A percentile compares a stretch with the other conserved stretches of the same genome.
phyloP scores from a whole-genome alignment of 2,888 invertebrate genomes.

The Cephus rjabovi region DNA sequence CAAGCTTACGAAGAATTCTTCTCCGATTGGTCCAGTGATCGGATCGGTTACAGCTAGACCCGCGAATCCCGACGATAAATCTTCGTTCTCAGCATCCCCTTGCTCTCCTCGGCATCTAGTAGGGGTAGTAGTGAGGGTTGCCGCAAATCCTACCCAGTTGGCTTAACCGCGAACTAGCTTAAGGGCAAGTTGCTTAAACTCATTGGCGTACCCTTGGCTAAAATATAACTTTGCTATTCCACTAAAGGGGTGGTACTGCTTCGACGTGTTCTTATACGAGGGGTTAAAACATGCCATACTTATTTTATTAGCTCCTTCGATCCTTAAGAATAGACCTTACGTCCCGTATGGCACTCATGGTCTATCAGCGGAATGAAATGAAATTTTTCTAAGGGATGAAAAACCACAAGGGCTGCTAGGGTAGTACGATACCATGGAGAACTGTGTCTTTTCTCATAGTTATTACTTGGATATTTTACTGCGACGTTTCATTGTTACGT shows the following conservation, averaged over 20 bases:
- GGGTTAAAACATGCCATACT: neutral
- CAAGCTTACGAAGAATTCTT: neutral
- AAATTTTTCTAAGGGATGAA: neutral
- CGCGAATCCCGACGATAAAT: neutral
- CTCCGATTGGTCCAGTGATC: neutral
- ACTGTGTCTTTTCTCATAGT: neutral
- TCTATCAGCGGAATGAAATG: neutral
- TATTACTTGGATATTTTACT: neutral
- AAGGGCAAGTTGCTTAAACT: neutral
- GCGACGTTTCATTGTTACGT: neutral
- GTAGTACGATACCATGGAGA: neutral
- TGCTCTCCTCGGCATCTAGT: neutral
- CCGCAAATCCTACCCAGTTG: neutral
- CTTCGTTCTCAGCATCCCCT: neutral
- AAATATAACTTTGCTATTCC: neutral
- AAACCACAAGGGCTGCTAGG: neutral
- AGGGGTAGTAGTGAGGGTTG: neutral
- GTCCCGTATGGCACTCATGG: neutral
- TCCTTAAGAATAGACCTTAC: neutral
- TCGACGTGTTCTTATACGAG: neutral
- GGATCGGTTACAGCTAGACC: neutral
- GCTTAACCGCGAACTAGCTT: slow-evolving; percentile 2
- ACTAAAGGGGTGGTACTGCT: neutral
- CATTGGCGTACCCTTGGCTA: neutral
- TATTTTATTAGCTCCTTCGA: neutral